Percentiles rank a stretch among this genome's conserved stretches.
These are phyloP conservation scores for Naso thynnoides DNA, from an alignment of 2,797 vertebrate species.

Conservation along the genomic window DNA sequence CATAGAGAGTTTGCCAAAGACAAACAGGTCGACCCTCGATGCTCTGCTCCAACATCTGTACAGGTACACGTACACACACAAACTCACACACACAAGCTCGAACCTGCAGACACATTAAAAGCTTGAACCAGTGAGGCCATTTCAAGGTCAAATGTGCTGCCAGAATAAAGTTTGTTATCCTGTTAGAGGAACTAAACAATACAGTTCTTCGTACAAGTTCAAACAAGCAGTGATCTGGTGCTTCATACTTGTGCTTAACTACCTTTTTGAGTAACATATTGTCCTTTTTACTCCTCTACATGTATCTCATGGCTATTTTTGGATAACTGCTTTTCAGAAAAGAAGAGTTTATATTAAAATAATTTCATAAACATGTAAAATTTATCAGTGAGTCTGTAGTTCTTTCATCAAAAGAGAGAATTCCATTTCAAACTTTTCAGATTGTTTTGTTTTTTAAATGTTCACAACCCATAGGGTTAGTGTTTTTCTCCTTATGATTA, in stretches of 20 bases:
- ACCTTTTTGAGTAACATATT: too few species aligned
- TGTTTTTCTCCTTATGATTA: too few species aligned
- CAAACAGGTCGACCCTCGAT: conserved; percentile 91
- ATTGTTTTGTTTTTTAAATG: too few species aligned
- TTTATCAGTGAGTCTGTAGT: not conserved
- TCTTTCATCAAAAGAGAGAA: not conserved
- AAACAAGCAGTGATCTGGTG: too few species aligned
- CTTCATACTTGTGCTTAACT: too few species aligned
- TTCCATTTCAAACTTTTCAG: not conserved
- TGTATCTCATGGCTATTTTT: too few species aligned
- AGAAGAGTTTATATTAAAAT: too few species aligned
- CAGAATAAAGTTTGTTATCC: conserved; percentile 4
- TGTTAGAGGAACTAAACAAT: too few species aligned
- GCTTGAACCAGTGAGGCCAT: not conserved
- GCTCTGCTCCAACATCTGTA: conserved; percentile 95
- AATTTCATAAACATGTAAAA: too few species aligned
- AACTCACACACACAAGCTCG: conserved; percentile 19
- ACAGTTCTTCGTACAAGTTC: not conserved
- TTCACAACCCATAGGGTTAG: too few species aligned
- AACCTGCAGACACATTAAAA: conserved; percentile 7
- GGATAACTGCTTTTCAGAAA: too few species aligned
- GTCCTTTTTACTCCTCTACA: too few species aligned
- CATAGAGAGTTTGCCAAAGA: conserved; percentile 89
- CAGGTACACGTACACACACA: conserved; percentile 82
- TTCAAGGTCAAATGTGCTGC: conserved; percentile 6